Base-by-base conservation (phyloP, 2,888 invertebrate species). In the Drosophila gaucha region DNA sequence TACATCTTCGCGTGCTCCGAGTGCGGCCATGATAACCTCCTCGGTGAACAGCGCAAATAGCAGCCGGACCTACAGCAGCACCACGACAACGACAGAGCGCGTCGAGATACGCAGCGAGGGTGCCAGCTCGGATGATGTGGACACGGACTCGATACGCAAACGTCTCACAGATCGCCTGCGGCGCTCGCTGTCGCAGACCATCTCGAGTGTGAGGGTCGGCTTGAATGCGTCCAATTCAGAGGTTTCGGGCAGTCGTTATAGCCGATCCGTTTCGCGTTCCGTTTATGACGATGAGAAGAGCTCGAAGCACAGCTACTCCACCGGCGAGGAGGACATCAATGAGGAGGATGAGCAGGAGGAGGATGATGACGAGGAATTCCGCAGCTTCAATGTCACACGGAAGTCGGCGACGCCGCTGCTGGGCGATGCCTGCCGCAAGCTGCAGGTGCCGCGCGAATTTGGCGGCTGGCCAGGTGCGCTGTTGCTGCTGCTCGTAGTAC, bases 261-360 rank as follows among this genome's bases (percentile, higher is more conserved):
- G 89, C 47, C 88, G 89, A 6, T 89, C 88, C 6, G 68, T 75
- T 0, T 90, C 90, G 8, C 89, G 90, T n/a, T 91, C 91, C 6
- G 76, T 89, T 0, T 91, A 90, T 47, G 91, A 91, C 20, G 91
- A 91, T 59, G 91, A 90, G 20, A 89, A 88, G 55, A 90, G 89
- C 41, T 90, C 89, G 2, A 90, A 89, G 60, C 89, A 86, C 24
- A 89, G 80, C 67, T 90, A 86, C 70, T 91, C 89, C 28, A 80
- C 64, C 0, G 78, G 70, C n/a, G 80, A 80, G 8, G 85, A 84
- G 60, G 78, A 74, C 8, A 28, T 80, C 2, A 67, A 66, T 0
- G 79, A 80, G 30, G 70, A 74, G 31, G 64, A 77, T 5, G 67
- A 73, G 16, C 8, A 41, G 41, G 87, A 66, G 58, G 69, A 59